phyloP scores from a whole-genome alignment of 2,113 vertebrate genomes.

The Trinectes maculatus region DNA sequence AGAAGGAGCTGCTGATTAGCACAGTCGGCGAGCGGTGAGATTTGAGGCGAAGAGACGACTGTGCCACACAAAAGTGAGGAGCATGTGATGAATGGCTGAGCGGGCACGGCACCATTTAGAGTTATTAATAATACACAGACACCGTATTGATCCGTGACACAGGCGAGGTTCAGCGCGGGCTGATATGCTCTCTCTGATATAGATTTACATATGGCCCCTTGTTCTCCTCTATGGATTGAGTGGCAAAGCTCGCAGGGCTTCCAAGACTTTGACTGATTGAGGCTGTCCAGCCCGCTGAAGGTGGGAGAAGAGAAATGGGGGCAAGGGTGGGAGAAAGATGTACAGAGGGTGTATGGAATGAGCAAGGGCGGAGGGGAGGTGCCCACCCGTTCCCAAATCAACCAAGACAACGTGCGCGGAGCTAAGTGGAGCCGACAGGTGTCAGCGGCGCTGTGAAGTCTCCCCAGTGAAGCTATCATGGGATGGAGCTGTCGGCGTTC shows the following conservation, averaged over 20 bases:
- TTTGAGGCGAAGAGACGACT: conserved; percentile 45
- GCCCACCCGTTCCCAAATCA: conserved; percentile 37
- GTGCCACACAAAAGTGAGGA: conserved; percentile 44
- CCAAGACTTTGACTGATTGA: conserved; percentile 64
- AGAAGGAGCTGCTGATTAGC: conserved; percentile 47
- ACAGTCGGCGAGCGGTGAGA: conserved; percentile 32
- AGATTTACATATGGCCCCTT: conserved; percentile 73
- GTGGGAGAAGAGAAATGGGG: conserved; percentile 13
- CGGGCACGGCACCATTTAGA: conserved; percentile 60
- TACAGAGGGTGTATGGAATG: conserved; percentile 37
- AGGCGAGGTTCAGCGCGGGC: conserved; percentile 40
- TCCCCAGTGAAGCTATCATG: conserved; percentile 49
- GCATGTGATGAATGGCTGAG: conserved; percentile 69
- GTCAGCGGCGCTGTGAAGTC: conserved; percentile 52
- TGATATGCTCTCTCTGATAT: conserved; percentile 67
- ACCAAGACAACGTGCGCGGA: conserved; percentile 6
- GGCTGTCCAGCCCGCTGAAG: conserved; percentile 40
- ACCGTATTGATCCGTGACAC: conserved; percentile 65
- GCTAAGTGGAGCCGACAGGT: conserved; percentile 68
- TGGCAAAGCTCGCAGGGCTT: conserved; percentile 60
- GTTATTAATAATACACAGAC: conserved; percentile 80
- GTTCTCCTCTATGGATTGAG: conserved; percentile 67
- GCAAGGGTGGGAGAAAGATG: conserved; percentile 15
- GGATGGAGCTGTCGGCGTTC: conserved; percentile 47
- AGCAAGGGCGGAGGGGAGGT: conserved; percentile 30